Conservation (phyloP, 2,888 invertebrate species). For the Cantharis rufa region DNA sequence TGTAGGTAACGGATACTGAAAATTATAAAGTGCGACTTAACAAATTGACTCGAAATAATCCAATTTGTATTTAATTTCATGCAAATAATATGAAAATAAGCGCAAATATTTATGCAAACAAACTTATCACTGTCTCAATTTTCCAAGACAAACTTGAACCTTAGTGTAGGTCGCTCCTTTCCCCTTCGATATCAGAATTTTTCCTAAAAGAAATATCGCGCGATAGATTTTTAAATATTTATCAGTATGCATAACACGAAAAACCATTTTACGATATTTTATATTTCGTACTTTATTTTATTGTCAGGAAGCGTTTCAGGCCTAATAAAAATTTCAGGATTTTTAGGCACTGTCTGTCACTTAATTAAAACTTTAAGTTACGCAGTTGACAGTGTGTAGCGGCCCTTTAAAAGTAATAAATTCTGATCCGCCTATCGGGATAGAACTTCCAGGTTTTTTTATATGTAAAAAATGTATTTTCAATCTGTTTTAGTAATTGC, state of each 20-base stretch:
- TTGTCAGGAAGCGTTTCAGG: neutral
- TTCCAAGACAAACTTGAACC: neutral
- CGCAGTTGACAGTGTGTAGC: neutral
- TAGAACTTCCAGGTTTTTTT: neutral
- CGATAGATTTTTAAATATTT: neutral
- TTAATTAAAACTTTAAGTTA: neutral
- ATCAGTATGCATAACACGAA: neutral
- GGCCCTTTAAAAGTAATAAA: neutral
- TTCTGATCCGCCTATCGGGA: neutral
- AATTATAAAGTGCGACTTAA: neutral
- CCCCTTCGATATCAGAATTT: neutral
- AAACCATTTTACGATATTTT: neutral
- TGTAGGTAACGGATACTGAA: neutral
- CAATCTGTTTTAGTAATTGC: neutral
- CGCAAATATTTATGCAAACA: slow-evolving; percentile 6
- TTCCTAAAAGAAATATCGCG: neutral
- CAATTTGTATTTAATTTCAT: slow-evolving; percentile 10
- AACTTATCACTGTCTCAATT: slow-evolving; percentile 1
- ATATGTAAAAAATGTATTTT: neutral
- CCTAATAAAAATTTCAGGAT: neutral
- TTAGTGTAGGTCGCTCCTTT: neutral
- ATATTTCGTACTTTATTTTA: neutral
- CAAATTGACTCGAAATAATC: neutral
- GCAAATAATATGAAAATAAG: slow-evolving; percentile 5
- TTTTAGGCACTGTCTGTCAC: neutral